Percentiles rank a stretch among this genome's conserved stretches.
These are phyloP conservation scores for Alloplasta piceator DNA, from an alignment of 2,888 invertebrate genomes.

Conservation along the genomic window DNA sequence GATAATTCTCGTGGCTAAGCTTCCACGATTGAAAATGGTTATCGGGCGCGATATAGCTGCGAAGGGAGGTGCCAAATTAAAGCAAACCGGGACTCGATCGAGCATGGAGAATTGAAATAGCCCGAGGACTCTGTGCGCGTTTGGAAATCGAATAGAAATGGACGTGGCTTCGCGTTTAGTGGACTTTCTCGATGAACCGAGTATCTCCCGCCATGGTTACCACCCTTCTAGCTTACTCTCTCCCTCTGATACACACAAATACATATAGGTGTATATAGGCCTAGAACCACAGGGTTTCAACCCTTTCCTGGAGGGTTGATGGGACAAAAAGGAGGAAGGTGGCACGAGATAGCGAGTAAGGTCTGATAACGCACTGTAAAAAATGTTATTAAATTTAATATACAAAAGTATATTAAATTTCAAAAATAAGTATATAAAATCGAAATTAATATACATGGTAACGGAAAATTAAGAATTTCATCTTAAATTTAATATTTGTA, in stretches of 20 bases:
- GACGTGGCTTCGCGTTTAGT: slow-evolving; percentile 1
- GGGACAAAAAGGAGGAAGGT: slow-evolving; percentile 39
- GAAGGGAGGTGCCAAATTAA: slow-evolving; percentile 39
- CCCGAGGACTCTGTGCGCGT: slow-evolving; percentile 29
- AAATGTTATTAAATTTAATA: no score
- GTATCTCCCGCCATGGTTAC: slow-evolving; percentile 30
- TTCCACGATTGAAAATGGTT: slow-evolving; percentile 28
- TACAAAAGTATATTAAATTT: no score
- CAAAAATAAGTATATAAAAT: no score
- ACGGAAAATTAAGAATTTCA: no score
- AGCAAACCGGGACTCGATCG: slow-evolving; percentile 49
- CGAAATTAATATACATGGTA: no score
- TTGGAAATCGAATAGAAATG: slow-evolving; percentile 48
- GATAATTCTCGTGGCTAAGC: slow-evolving; percentile 33
- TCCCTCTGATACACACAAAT: not conserved
- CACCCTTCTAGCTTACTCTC: slow-evolving; percentile 16
- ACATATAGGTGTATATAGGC: not conserved
- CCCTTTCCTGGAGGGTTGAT: slow-evolving; percentile 57
- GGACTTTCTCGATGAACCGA: slow-evolving; percentile 32
- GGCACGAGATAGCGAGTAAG: slow-evolving; percentile 46
- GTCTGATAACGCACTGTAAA: no score
- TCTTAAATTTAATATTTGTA: no score
- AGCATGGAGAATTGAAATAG: slow-evolving; percentile 61
- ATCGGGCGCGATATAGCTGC: slow-evolving; percentile 10
- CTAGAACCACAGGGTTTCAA: slow-evolving; percentile 33